Evolutionary conservation across 2,888 invertebrate species (phyloP).

Genomic region (Acanthosepion esculentum): DNA sequence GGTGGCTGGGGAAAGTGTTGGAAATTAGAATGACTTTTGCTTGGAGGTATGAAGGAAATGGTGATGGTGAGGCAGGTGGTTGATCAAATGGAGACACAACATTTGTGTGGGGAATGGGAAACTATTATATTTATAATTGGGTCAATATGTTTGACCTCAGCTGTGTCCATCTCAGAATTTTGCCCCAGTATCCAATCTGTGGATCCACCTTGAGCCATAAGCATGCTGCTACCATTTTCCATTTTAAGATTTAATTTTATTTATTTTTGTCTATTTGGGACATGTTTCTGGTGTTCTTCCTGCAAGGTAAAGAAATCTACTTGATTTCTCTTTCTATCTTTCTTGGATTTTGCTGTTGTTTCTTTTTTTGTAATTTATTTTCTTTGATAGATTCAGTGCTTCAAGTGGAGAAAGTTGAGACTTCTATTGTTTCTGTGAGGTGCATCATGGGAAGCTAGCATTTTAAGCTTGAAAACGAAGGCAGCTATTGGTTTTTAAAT

Average conservation of each 20-base stretch:
- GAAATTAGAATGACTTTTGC: neutral
- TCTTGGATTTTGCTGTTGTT: neutral
- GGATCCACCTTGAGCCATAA: neutral
- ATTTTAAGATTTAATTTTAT: neutral
- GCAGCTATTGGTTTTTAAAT: neutral
- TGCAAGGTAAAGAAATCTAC: neutral
- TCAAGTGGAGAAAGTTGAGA: neutral
- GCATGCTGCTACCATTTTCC: neutral
- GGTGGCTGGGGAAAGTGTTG: neutral
- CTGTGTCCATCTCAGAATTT: slow-evolving; percentile 7
- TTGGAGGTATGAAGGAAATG: neutral
- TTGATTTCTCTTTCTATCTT: neutral
- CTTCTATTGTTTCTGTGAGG: neutral
- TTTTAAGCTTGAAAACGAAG: neutral
- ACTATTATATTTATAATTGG: too few species aligned
- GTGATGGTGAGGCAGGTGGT: neutral
- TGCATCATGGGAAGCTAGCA: neutral
- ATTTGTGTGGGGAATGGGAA: neutral
- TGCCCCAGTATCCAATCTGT: neutral
- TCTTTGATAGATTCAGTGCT: neutral
- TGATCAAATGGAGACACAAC: neutral
- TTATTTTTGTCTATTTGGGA: neutral
- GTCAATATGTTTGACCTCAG: slow-evolving; percentile 15
- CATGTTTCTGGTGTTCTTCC: neutral
- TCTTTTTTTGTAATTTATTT: neutral